A percentile compares a stretch with the other conserved stretches of the same genome.
Conservation (phyloP, 2,113 vertebrate species). For the Dunckerocampus dactyliophorus region DNA sequence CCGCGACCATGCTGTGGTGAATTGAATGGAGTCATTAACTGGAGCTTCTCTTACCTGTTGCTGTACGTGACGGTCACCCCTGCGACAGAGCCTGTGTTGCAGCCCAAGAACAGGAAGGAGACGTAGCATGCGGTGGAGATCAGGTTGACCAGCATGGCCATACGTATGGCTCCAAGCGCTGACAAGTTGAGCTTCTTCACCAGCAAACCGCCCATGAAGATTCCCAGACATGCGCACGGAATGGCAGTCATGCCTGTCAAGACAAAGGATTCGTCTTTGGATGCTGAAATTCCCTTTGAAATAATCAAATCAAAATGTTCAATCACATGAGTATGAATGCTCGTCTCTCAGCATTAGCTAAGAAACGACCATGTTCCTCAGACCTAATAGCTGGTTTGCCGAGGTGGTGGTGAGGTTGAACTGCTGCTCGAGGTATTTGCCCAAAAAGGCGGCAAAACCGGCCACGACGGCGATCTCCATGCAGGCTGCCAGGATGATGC, state of each 20-base stretch:
- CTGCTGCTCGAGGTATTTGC: conserved; percentile 97
- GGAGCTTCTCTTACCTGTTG: conserved; percentile 81
- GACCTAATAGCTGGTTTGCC: conserved; percentile 95
- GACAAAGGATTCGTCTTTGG: neutral
- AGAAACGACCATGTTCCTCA: conserved; percentile 24
- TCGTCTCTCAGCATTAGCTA: no score
- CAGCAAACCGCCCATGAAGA: conserved; percentile 93
- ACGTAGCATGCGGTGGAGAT: conserved; percentile 95
- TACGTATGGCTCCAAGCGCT: conserved; percentile 90
- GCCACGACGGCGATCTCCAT: conserved; percentile 98
- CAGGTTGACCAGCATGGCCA: conserved; percentile 98
- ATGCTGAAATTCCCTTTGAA: no score
- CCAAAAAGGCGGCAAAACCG: conserved; percentile 92
- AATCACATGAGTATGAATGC: neutral
- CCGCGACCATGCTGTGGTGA: no score
- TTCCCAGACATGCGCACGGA: conserved; percentile 93
- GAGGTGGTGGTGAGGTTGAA: conserved; percentile 97
- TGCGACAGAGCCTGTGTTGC: conserved; percentile 91
- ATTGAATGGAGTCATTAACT: no score
- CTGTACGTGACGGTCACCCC: conserved; percentile 88
- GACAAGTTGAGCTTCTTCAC: conserved; percentile 97
- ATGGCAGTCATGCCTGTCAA: conserved; percentile 93
- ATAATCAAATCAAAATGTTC: neutral
- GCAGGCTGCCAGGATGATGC: conserved; percentile 91
- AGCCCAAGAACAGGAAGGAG: conserved; percentile 96